These are phyloP conservation scores for Zeugodacus cucurbitae DNA, from an alignment of 1,140 invertebrate genomes.

Conservation along the genomic window DNA sequence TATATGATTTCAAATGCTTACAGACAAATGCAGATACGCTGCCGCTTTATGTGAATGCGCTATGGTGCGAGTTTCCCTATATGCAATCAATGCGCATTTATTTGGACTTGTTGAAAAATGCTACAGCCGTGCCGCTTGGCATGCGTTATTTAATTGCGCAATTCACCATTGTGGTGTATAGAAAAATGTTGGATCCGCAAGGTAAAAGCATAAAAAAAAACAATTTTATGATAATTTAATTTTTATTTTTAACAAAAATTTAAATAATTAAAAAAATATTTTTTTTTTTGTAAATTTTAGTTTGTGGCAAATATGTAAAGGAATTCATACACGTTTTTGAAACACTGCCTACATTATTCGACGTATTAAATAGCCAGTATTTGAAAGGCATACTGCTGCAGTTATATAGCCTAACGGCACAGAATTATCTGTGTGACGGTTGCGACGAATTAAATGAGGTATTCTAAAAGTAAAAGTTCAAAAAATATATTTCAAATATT, in stretches of 20 bases:
- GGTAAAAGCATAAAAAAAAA: neutral
- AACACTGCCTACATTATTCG: neutral
- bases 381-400: slow-evolving; percentile 1
- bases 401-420: neutral
- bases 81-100: neutral
- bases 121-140: neutral
- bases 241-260: no score
- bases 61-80: neutral
- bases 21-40: neutral
- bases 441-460: neutral
- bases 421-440: neutral
- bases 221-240: no score
- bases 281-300: neutral
- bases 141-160: slow-evolving; percentile 6
- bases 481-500: neutral
- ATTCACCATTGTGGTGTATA: neutral
- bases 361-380: neutral
- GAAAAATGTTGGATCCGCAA: neutral
- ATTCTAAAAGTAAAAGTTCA: neutral
- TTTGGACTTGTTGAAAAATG: neutral
- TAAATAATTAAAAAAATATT: neutral
- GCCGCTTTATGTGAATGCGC: neutral
- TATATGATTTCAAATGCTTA: neutral
- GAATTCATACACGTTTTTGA: neutral
- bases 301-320: neutral